These are phyloP conservation scores for Drosophila vallismaia DNA, from an alignment of 2,888 invertebrate species.

Conservation along the genomic window DNA sequence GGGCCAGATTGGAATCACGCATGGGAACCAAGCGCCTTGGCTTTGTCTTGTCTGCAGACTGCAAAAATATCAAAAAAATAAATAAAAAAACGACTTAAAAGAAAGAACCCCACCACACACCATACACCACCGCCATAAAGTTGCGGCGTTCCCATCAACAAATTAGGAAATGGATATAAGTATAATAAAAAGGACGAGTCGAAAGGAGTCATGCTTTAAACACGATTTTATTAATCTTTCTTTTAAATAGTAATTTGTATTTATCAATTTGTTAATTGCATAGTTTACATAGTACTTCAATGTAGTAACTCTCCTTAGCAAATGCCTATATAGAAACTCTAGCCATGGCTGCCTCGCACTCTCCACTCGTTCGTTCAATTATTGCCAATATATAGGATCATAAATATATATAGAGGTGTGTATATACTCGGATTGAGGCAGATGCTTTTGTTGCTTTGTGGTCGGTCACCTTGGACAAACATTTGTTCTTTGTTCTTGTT, in stretches of 20 bases:
- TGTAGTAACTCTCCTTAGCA: conserved; percentile 38
- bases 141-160: conserved; percentile 45
- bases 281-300: conserved; percentile 55
- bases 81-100: conserved; percentile 24
- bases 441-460: conserved; percentile 45
- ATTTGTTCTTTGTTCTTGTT: conserved; percentile 14
- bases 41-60: conserved; percentile 60
- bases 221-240: conserved; percentile 72
- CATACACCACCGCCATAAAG: conserved; percentile 16
- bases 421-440: conserved; percentile 41
- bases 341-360: conserved; percentile 30
- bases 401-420: conserved; percentile 40
- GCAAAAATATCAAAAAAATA: conserved; percentile 29
- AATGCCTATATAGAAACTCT: conserved; percentile 38
- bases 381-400: conserved; percentile 40
- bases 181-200: too few relatives aligned
- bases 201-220: conserved; percentile 52
- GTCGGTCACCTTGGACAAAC: conserved; percentile 44
- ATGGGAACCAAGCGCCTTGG: conserved; percentile 78
- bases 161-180: conserved; percentile 27
- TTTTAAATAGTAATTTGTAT: conserved; percentile 54
- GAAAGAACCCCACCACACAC: conserved; percentile 2
- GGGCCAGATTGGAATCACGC: conserved; percentile 76
- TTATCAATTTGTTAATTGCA: conserved; percentile 76
- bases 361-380: conserved; percentile 24